Evolutionary conservation across 2,888 invertebrate species (phyloP), one percentile per base, ranked within the genome.

Genomic region (Euplagia quadripunctaria): DNA sequence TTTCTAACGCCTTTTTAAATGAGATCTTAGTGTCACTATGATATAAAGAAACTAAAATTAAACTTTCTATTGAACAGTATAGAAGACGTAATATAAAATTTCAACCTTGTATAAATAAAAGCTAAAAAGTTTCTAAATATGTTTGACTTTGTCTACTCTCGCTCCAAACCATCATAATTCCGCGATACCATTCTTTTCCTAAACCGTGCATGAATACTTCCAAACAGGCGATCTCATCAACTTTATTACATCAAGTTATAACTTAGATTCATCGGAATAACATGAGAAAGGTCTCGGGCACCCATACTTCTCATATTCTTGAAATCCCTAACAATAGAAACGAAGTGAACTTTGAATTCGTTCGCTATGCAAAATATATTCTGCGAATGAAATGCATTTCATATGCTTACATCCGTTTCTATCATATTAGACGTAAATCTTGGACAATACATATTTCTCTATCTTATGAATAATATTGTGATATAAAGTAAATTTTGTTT

Each of bases 201-300:
- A 5, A 41, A 41, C 49, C 43, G 41, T 51, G 51, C 61, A 73
- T 70, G 46, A 78, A 81, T 71, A 81, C 81, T 77, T 75, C 75
- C 61, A 73, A 79, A 77, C 64, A 69, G 71, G 66, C 71, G 70
- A 51, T 43, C 46, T 84, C 71, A 70, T 79, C 82, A 77, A 81
- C 77, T 78, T 80, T 80, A 79, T 82, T 80, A 72, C 75, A 79
- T 71, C 76, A 71, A 74, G 77, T 81, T 80, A 79, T 79, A 81
- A 81, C 67, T 83, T 80, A 80, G 83, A 75, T 79, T 85, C 83
- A 85, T 87, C 72, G 73, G 79, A 85, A 85, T 86, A 84, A 85
- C 82, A 86, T 85, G 83, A 85, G 79, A 72, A 70, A 71, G 82
- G 74, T 75, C 79, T 72, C 49, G 72, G 73, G 70, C 75, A 73